These are phyloP conservation scores for Zelleria hepariella DNA, from an alignment of 2,888 invertebrate species.

Conservation along the genomic window DNA sequence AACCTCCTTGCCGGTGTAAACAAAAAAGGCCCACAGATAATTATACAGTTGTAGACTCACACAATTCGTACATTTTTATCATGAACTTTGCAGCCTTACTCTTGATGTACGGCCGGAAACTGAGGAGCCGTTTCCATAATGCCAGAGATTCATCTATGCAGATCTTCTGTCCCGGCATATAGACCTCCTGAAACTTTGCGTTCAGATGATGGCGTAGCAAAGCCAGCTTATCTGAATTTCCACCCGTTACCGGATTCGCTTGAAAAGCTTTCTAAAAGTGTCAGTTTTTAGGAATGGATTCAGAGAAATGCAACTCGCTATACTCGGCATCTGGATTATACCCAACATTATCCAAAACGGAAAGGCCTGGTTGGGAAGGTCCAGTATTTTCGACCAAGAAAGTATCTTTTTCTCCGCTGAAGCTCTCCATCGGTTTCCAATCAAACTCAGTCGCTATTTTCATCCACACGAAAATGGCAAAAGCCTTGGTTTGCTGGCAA, in stretches of 20 bases:
- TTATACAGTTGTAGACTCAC: conserved; percentile 4
- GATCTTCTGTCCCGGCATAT: background rate
- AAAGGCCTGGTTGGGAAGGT: conserved; percentile 1
- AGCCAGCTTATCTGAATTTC: background rate
- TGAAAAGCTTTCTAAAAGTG: background rate
- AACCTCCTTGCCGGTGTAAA: background rate
- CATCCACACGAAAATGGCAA: background rate
- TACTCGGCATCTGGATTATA: conserved; percentile 1
- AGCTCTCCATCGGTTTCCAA: background rate
- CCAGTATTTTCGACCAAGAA: background rate
- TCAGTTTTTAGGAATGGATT: background rate
- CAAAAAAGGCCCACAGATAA: conserved; percentile 7
- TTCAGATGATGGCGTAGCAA: conserved; percentile 2
- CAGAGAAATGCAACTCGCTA: background rate
- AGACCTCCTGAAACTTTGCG: background rate
- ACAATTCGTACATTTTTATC: conserved; percentile 4
- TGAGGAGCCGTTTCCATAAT: conserved; percentile 2
- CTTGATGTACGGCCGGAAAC: conserved; percentile 1
- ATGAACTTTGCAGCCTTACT: conserved; percentile 4
- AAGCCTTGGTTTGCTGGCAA: background rate
- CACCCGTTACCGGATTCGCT: background rate
- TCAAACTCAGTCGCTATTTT: background rate
- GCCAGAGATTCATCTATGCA: conserved; percentile 5
- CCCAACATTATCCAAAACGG: conserved; percentile 8
- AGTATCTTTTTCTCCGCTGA: background rate